These are phyloP conservation scores for Hirundo rustica DNA, from an alignment of 2,797 vertebrate genomes.

Conservation along the genomic window DNA sequence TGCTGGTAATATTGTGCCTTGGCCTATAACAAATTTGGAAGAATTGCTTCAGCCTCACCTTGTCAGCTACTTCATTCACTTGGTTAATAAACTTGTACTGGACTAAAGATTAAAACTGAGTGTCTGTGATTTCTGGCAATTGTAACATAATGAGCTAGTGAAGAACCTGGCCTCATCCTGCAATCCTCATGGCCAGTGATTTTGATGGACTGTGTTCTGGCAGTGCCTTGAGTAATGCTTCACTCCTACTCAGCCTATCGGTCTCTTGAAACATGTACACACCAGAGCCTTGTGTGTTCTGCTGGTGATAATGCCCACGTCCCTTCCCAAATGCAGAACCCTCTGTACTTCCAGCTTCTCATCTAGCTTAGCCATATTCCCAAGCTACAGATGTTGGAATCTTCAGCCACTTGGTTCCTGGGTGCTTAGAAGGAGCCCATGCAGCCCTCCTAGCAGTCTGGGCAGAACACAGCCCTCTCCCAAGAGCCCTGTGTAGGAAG, in stretches of 20 bases:
- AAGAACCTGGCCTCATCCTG: not conserved
- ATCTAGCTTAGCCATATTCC: not conserved
- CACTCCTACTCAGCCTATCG: rapidly evolving
- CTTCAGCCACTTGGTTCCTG: not conserved
- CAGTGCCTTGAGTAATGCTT: not conserved
- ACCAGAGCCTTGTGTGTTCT: rapidly evolving
- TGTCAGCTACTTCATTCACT: not conserved
- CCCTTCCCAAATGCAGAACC: not conserved
- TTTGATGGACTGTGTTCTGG: not conserved
- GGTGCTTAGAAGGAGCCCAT: not conserved
- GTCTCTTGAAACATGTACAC: rapidly evolving
- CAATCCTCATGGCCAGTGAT: not conserved
- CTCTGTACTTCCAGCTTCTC: not conserved
- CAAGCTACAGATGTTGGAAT: not conserved
- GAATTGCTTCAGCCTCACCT: not conserved
- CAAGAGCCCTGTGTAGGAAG: rapidly evolving
- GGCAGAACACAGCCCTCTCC: not conserved
- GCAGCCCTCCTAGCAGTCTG: not conserved
- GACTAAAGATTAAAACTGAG: not conserved
- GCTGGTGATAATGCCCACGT: not conserved
- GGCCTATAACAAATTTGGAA: not conserved
- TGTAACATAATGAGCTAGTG: not conserved
- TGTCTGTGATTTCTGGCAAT: not conserved
- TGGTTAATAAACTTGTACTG: not conserved
- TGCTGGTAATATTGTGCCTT: not conserved